Evolutionary conservation across 2,113 vertebrate species (phyloP), one percentile per base, ranked within the genome.

Genomic region (Salvelinus sp.): DNA sequence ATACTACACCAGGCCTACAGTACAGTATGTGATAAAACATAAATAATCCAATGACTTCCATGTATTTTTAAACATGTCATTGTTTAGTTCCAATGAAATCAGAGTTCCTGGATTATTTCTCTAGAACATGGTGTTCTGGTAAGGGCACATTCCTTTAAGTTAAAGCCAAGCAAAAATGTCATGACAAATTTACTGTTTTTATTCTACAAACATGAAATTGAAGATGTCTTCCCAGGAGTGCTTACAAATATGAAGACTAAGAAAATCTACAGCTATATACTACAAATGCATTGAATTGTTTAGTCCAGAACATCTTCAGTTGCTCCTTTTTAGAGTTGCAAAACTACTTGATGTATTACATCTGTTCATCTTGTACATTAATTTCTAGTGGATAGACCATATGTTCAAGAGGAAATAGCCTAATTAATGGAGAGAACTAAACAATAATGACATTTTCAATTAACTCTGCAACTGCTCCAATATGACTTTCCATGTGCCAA

Each of bases 131-230:
- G 10, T 62, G 18, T 62, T 62, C 5, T 22, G n/a, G 5, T 62
- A 10, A 10, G 7, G 58, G 20, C 5, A 62, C 6, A 62, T 62
- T 23, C 58, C n/a, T 62, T n/a, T 60, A 60, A n/a, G 0, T 16
- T n/a, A 25, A 58, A 76, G 69, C 65, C 7, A 66, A 44, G 64
- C 63, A 70, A 60, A 22, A 50, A 75, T 73, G 77, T 68, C 58
- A 72, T 14, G 71, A 64, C 38, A 2, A 2, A 79, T 83, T 75
- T 48, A 50, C 30, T 22, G 30, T 85, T 88, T 88, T 71, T 88
- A 89, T 81, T 88, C 74, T 76, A 60, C 76, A 73, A 84, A 77
- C 54, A 57, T 70, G 10, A 82, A 70, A 44, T 44, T 2, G 38
- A 79, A 77, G 73, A 23, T 23, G 82, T 66, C 78, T 44, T 50